Base-by-base conservation (phyloP, 2,888 invertebrate genomes). In the Bedellia somnulentella region DNA sequence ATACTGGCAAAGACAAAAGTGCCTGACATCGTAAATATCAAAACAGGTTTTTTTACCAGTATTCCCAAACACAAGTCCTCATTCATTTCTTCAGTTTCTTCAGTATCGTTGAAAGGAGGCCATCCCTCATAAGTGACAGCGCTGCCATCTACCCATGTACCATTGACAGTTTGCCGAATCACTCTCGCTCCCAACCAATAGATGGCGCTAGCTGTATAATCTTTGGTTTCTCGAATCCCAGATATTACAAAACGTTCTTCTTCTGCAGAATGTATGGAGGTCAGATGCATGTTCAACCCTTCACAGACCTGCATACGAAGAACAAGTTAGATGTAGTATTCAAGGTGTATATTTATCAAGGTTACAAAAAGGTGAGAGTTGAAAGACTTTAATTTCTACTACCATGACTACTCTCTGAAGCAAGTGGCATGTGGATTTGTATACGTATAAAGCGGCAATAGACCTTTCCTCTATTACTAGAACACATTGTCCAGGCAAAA, bases 131-230 rank as follows among this genome's bases (percentile, higher is more conserved):
- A 86, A 26, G 58, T 67, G 38, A 82, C 62, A 35, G 67, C 61
- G 37, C 75, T 76, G 16, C 83, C 82, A 55, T 88, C 87, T 9
- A 78, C 66, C 89, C 89, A 89, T 34, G 49, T 48, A 12, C 46
- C 47, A 15, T 15, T 25, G 5, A 8, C 12, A 6, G 37, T 45
- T 5, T 35, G 43, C 3, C 37, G 46, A 5, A 34, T 42, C 18
- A 79, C 49, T 10, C 49, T 51, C 2, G 81, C 85, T 1, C 88
- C 88, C 12, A 88, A 70, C 89, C 88, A 89, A 66, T 87, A 88
- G 33, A 85, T 75, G 2, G 83, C 76, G 37, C 83, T 85, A 35
- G 86, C 85, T 49, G 84, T 80, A 60, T 87, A 87, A 43, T 87
- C 87, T 28, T 79, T 75, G 46, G 82, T 81, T 49, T 82, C 82